phyloP scores from a whole-genome alignment of 2,888 invertebrate species.

The Morpho helenor region DNA sequence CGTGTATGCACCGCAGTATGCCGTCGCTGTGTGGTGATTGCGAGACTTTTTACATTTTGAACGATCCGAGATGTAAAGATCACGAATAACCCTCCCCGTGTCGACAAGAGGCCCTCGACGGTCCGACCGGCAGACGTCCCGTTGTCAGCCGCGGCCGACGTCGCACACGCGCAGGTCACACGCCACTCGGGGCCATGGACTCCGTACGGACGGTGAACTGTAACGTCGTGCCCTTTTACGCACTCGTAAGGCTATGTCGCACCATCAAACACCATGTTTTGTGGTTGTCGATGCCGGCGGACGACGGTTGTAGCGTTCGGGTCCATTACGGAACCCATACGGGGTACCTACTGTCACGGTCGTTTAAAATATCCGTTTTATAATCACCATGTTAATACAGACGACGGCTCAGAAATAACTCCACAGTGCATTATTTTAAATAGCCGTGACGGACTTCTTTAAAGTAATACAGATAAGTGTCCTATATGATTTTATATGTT shows the following conservation, averaged over 20 bases:
- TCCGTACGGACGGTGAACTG: conserved; percentile 21
- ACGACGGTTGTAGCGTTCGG: no score
- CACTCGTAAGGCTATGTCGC: conserved; percentile 12
- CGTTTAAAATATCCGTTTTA: conserved; percentile 6
- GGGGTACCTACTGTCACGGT: not conserved
- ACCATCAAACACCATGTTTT: no score
- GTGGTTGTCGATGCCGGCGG: no score
- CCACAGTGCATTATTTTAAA: not conserved
- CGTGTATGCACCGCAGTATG: not conserved
- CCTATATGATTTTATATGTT: no score
- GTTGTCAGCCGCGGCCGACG: conserved; percentile 66
- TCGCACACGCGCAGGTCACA: no score
- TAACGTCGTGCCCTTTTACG: not conserved
- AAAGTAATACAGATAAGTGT: not conserved
- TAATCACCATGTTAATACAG: no score
- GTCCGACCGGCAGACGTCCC: conserved; percentile 73
- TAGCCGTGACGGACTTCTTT: not conserved
- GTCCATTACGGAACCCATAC: conserved; percentile 6
- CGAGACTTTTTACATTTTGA: conserved; percentile 10
- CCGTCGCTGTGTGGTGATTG: conserved; percentile 17
- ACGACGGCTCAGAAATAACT: no score
- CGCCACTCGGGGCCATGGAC: conserved; percentile 23
- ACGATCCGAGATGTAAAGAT: conserved; percentile 25
- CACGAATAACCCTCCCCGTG: conserved; percentile 36
- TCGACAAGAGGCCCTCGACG: conserved; percentile 60